These are phyloP conservation scores for Perodicticus potto DNA, from an alignment of 2,797 vertebrate species.

Conservation along the genomic window DNA sequence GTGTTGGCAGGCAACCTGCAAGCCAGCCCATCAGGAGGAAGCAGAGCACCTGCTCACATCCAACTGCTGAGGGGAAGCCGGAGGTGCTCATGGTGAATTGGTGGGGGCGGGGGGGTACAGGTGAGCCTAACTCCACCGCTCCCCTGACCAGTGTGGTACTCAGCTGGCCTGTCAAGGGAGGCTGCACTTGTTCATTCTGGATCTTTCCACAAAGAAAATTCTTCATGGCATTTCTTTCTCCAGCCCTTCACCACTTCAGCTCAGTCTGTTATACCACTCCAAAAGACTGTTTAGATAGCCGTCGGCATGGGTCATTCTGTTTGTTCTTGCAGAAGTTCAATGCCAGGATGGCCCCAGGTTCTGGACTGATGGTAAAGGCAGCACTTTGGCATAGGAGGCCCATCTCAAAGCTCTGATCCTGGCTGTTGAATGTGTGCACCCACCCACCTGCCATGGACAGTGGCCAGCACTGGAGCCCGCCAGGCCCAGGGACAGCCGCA, in stretches of 20 bases:
- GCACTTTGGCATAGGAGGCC: constrained; percentile 32
- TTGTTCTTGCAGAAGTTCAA: constrained; percentile 72
- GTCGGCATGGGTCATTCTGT: constrained; percentile 78
- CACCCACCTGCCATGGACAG: fast-evolving
- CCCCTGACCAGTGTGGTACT: not conserved
- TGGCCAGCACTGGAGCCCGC: fast-evolving
- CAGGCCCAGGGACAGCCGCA: not conserved
- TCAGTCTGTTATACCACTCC: constrained; percentile 56
- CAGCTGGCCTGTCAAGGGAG: not conserved
- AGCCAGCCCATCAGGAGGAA: not conserved
- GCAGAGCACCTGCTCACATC: not conserved
- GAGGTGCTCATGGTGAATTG: not conserved
- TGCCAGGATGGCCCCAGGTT: not conserved
- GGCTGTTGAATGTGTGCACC: not conserved
- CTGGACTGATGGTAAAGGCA: constrained; percentile 74
- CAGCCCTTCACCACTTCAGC: constrained; percentile 43
- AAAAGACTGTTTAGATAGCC: constrained; percentile 73
- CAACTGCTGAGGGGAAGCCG: not conserved
- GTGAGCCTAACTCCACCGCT: fast-evolving
- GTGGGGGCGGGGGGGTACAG: fast-evolving
- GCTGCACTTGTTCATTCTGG: not conserved
- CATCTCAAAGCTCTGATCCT: not conserved
- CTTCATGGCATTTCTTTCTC: not conserved
- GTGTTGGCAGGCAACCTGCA: too few species aligned
- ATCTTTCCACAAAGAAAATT: not conserved